Evolutionary conservation across 2,888 invertebrate genomes (phyloP), one percentile per base, ranked within the genome.

Genomic region (Homarus gammarus): DNA sequence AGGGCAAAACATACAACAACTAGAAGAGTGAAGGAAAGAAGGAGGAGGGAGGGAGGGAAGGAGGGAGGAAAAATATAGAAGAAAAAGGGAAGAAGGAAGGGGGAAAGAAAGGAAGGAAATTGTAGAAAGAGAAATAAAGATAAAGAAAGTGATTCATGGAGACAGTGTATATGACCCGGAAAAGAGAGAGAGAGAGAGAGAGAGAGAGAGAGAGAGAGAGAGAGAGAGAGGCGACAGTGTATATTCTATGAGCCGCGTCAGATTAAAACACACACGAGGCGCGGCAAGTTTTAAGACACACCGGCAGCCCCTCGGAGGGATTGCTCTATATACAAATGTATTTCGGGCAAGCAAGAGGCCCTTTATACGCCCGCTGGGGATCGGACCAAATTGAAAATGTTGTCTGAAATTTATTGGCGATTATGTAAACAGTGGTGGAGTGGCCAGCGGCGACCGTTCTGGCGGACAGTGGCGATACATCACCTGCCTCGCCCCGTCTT

Each of bases 341-440:
- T 73, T 51, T 51, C 36, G 73, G 72, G 33, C 73, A 51, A 73
- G 73, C 73, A 56, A 64, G 18, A 64, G 73, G 73, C 84, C 84
- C n/a, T 73, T 84, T 73, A 73, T 56, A 84, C 15, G 75, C 40
- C 84, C 84, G 73, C 36, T 31, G 75, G 75, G 84, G 51, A 75
- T 84, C 61, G 31, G 40, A 56, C 61, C 75, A 84, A 84, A 84
- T 84, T 75, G 84, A 84, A 84, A 84, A 84, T 75, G 84, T 61
- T 75, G 84, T 75, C 75, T 38, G 72, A 75, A 84, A 84, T 84
- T 84, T 84, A 84, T 84, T 84, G 75, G 38, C 84, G 84, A 84
- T 84, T 84, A 84, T 75, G 75, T 84, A 56, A 84, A 84, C 84
- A 75, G 84, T 84, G 84, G 49, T 56, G 61, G 22, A 56, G 36